Evolutionary conservation across 1,140 invertebrate genomes (phyloP).

Genomic region (Euborellia annulipes): DNA sequence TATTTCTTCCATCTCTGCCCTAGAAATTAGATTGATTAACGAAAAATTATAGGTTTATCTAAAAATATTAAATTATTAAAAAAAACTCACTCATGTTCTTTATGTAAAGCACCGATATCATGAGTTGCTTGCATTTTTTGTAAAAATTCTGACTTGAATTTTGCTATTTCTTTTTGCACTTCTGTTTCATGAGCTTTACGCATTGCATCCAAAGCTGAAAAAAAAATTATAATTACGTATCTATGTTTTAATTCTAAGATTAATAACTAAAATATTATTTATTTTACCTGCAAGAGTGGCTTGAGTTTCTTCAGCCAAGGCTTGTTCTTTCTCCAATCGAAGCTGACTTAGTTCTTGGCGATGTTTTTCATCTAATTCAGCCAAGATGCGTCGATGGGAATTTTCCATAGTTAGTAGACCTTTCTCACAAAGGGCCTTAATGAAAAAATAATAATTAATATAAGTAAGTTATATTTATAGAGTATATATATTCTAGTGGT

Average conservation of each 20-base stretch:
- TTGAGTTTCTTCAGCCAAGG: conserved; percentile 76
- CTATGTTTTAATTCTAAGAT: too few species aligned
- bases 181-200: conserved; percentile 84
- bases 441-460: too few species aligned
- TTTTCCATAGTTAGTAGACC: conserved; percentile 74
- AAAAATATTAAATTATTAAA: conserved; percentile 3
- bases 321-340: conserved; percentile 70
- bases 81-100: conserved; percentile 37
- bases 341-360: conserved; percentile 54
- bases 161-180: conserved; percentile 69
- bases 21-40: conserved; percentile 24
- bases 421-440: conserved; percentile 70
- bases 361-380: conserved; percentile 73
- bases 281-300: conserved; percentile 30
- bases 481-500: too few species aligned
- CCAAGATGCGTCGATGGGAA: conserved; percentile 67
- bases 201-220: conserved; percentile 69
- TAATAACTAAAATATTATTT: neutral
- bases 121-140: conserved; percentile 46
- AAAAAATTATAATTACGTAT: neutral
- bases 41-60: neutral
- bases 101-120: conserved; percentile 35
- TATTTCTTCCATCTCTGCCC: conserved; percentile 68
- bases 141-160: conserved; percentile 74
- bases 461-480: too few species aligned